These are phyloP conservation scores for Tauraco erythrolophus DNA, from an alignment of 2,113 vertebrate genomes.

Conservation along the genomic window DNA sequence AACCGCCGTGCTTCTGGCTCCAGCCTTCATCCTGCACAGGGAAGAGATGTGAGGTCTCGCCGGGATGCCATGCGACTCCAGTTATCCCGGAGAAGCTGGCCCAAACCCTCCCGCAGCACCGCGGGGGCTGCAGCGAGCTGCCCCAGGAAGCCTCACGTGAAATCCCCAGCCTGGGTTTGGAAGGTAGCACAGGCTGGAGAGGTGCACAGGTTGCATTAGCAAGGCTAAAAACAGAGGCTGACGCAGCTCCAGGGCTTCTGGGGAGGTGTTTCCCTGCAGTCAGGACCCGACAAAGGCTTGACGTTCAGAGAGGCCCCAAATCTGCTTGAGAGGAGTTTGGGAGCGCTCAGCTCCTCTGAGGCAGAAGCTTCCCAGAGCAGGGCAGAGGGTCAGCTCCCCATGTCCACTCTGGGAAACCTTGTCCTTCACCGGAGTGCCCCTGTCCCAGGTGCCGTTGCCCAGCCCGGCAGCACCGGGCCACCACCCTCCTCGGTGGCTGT, in stretches of 20 bases:
- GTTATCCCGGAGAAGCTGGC: neutral
- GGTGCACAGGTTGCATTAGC: neutral
- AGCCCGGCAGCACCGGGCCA: neutral
- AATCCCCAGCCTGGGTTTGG: neutral
- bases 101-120: rapidly evolving
- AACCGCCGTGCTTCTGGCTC: neutral
- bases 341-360: neutral
- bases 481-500: neutral
- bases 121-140: neutral
- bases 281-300: neutral
- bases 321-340: neutral
- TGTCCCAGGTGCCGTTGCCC: neutral
- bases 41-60: neutral
- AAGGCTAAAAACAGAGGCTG: neutral
- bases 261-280: neutral
- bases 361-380: neutral
- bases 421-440: neutral
- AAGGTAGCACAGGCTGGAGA: neutral
- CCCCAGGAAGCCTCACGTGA: neutral
- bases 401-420: rapidly evolving
- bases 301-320: neutral
- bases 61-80: neutral
- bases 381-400: neutral
- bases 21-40: neutral
- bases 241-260: neutral